Base-by-base conservation (phyloP, 1,140 invertebrate genomes). In the Drosophila takahashii region DNA sequence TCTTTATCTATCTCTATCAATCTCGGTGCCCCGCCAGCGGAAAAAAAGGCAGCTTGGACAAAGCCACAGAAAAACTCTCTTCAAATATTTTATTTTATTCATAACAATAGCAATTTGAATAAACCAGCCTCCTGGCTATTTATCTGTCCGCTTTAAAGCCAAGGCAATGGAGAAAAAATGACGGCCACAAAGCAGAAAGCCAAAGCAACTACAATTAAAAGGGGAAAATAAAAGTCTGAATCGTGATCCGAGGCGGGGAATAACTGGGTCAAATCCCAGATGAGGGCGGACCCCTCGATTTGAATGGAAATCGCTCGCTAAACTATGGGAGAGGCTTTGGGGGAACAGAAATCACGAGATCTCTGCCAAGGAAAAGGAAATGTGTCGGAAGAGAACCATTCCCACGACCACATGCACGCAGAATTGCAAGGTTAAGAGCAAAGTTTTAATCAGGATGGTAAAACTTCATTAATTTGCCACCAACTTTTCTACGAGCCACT, bases 391-490 rank as follows among this genome's bases (percentile, higher is more conserved):
- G 18, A 61, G 36, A 80, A 77, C 62, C 66, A 77, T 73, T 64
- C 67, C 37, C 36, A 59, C 41, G 48, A 45, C 26, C 64, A 45
- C 47, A 67, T 69, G 72, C 50, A 84, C 62, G 61, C 48, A 61
- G 61, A 74, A 57, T 42, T 79, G 71, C 64, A 70, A 48, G 67
- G 53, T 72, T 67, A 36, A 85, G 64, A 71, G 75, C 44, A 83
- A 87, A 86, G 81, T 86, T 86, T 83, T 83, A 86, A 87, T 89
- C 81, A 27, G 44, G 47, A 27, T 29, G 78, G 53, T 45, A 75
- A 71, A 72, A 87, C 65, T 87, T 86, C 79, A 83, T 86, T 86
- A 83, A 83, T 86, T 87, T 85, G 69, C 78, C 41, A 48, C 41
- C 60, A 81, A 78, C 78, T 85, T 81, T 42, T 79, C 57, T 50